These are phyloP conservation scores for Tholera decimalis DNA, from an alignment of 2,888 invertebrate species.

Conservation along the genomic window DNA sequence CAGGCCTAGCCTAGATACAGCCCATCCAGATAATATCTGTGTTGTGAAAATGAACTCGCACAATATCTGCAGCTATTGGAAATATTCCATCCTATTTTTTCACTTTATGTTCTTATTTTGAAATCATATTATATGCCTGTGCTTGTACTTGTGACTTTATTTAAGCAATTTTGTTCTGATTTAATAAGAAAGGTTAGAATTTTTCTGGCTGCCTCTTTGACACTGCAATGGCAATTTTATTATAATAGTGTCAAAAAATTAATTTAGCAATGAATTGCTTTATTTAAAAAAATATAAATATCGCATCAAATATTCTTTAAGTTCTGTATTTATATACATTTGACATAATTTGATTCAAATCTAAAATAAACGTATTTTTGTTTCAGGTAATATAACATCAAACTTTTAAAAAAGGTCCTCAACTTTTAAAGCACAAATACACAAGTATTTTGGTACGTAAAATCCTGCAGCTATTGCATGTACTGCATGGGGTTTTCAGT, in stretches of 20 bases:
- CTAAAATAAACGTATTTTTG: conserved; percentile 41
- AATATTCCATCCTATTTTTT: conserved; percentile 39
- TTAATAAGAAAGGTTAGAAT: not conserved
- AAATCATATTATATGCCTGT: conserved; percentile 10
- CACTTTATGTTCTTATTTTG: conserved; percentile 29
- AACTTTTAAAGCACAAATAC: conserved; percentile 12
- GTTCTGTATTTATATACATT: not conserved
- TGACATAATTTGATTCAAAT: not conserved
- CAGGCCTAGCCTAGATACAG: conserved; percentile 51
- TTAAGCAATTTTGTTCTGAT: conserved; percentile 3
- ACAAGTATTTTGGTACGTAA: conserved; percentile 15
- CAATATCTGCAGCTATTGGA: conserved; percentile 35
- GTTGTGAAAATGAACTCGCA: conserved; percentile 51
- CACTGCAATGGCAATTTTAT: no score
- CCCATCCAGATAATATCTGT: conserved; percentile 44
- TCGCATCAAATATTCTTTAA: no score
- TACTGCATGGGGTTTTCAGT: not conserved
- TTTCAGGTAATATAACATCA: conserved; percentile 54
- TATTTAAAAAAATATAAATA: no score
- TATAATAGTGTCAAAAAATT: not conserved
- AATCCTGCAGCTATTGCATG: conserved; percentile 5
- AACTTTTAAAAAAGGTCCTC: conserved; percentile 5
- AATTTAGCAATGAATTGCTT: not conserved
- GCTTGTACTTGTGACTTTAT: conserved; percentile 10
- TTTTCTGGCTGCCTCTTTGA: not conserved